Percentiles rank a stretch among this genome's conserved stretches.
Evolutionary conservation across 2,113 vertebrate species (phyloP).

Genomic region (Myanophis thanlyinensis): DNA sequence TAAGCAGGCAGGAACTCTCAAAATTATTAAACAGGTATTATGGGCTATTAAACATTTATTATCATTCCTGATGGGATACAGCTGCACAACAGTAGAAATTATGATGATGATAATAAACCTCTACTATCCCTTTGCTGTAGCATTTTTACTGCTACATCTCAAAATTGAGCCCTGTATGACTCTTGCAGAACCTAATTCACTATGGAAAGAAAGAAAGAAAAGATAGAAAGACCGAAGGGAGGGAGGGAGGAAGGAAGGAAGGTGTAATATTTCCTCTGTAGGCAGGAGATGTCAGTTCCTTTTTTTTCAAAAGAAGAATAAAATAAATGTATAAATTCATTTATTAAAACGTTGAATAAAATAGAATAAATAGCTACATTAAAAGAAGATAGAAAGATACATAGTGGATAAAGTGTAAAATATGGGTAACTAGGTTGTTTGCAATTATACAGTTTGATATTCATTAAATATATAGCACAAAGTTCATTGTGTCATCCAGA

Average conservation of each 20-base stretch:
- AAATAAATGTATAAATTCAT: not conserved
- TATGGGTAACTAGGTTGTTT: not conserved
- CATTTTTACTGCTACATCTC: conserved; percentile 22
- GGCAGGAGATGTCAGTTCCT: not conserved
- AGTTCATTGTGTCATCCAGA: not conserved
- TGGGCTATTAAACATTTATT: conserved; percentile 71
- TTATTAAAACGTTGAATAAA: not conserved
- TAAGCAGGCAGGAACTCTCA: conserved; percentile 63
- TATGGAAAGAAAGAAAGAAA: conserved; percentile 11
- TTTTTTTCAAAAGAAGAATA: not conserved
- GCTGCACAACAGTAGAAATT: conserved; percentile 31
- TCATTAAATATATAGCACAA: not conserved
- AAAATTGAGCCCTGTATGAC: conserved; percentile 5
- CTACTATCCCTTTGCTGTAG: conserved; percentile 38
- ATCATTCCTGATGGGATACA: conserved; percentile 63
- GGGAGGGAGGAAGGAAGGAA: not conserved
- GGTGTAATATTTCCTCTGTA: not conserved
- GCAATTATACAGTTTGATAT: not conserved
- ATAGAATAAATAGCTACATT: not conserved
- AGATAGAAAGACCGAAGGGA: not conserved
- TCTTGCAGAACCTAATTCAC: conserved; percentile 15
- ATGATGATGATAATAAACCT: conserved; percentile 54
- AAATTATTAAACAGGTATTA: conserved; percentile 76
- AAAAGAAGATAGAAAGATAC: not conserved
- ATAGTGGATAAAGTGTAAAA: not conserved